These are phyloP conservation scores for Elmis aenea DNA, from an alignment of 2,888 invertebrate species.

Conservation along the genomic window DNA sequence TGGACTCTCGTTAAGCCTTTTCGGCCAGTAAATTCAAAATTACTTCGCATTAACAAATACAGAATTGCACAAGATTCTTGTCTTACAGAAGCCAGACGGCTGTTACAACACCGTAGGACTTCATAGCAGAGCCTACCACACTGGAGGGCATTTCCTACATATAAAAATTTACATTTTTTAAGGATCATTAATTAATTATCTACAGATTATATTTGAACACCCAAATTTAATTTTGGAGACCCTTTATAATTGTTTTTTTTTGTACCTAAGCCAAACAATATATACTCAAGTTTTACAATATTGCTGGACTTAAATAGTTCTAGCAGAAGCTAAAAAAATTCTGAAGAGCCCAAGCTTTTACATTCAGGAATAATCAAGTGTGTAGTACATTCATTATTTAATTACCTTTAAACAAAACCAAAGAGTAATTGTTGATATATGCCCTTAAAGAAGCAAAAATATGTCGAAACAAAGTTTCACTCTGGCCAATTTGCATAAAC, in stretches of 20 bases:
- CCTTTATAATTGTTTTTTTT: no score
- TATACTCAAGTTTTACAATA: no score
- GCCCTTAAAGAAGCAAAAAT: slow-evolving; percentile 87
- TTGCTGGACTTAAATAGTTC: no score
- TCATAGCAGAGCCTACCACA: slow-evolving; percentile 79
- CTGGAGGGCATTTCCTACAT: slow-evolving; percentile 70
- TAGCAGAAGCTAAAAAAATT: no score
- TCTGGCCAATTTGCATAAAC: slow-evolving; percentile 85
- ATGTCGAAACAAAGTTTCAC: slow-evolving; percentile 84
- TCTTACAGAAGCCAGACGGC: slow-evolving; percentile 75
- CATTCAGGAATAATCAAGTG: background rate
- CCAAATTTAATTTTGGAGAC: no score
- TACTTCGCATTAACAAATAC: slow-evolving; percentile 88
- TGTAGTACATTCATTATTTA: slow-evolving; percentile 27
- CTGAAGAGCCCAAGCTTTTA: background rate
- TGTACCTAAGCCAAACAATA: no score
- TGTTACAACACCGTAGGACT: slow-evolving; percentile 78
- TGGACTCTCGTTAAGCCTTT: slow-evolving; percentile 86
- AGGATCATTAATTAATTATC: no score
- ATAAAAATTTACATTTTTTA: slow-evolving; percentile 50
- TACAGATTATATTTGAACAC: no score
- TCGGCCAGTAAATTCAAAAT: slow-evolving; percentile 83
- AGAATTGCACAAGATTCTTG: slow-evolving; percentile 89
- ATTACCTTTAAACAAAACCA: slow-evolving; percentile 80
- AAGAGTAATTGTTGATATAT: slow-evolving; percentile 86